Evolutionary conservation across 2,888 invertebrate genomes (phyloP), one percentile per base, ranked within the genome.

Genomic region (Heteromyza rotundicornis): DNA sequence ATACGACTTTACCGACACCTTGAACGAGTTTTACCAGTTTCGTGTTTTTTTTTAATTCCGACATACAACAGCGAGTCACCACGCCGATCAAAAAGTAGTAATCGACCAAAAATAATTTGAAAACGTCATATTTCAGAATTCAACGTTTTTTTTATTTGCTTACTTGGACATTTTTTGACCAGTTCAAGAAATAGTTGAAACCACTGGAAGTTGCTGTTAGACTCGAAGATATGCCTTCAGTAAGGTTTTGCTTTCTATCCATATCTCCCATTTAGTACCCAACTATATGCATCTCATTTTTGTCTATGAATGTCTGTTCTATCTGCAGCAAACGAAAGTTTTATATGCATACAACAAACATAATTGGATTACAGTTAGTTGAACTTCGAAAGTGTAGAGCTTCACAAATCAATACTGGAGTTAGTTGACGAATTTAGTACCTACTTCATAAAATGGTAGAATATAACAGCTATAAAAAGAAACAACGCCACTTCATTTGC

Each of bases 51-150:
- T 40, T 40, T 14, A n/a, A 10, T 14, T n/a, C 40, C 40, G 14
- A 40, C 5, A 40, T n/a, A 40, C n/a, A 40, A 7, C 16, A n/a
- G 16, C 16, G 40, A 40, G n/a, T n/a, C n/a, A n/a, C 40, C 40
- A 40, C 14, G 5, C 2, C 40, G 10, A 40, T 40, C 8, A 7
- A n/a, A 40, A 40, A 60, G 63, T 63, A 58, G 62, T 65, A 64
- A 70, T 51, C 63, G 64, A 40, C 71, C 69, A 68, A 75, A 74
- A 74, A 74, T 74, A 74, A 73, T 68, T 60, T 64, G 47, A 62
- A 74, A 74, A 74, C 74, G 74, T 75, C 76, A 74, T 74, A 69
- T 68, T 67, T 63, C 64, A 16, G 62, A 65, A 58, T 68, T 70
- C 70, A 59, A 16, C 36, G 66, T 5, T 27, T 27, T 27, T 27